Percentiles rank a stretch among this genome's conserved stretches.
Conservation (phyloP, 2,888 invertebrate species). For the Epinotia brunnichana region DNA sequence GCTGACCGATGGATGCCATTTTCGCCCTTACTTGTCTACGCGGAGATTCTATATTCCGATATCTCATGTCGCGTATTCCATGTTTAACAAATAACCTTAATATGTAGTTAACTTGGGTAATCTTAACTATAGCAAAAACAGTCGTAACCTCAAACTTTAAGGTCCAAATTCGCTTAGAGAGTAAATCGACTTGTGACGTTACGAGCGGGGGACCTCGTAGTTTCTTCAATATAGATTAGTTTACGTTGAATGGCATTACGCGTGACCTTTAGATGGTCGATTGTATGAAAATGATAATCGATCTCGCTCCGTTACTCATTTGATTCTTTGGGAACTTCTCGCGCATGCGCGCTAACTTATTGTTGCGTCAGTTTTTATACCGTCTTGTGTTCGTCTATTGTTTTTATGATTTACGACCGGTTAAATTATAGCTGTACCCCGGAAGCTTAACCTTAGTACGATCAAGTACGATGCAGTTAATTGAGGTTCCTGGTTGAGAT, state of each 20-base stretch:
- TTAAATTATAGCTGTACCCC: conserved; percentile 42
- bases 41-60: conserved; percentile 67
- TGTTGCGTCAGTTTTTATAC: conserved; percentile 50
- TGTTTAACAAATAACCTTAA: conserved; percentile 69
- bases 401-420: conserved; percentile 49
- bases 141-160: conserved; percentile 50
- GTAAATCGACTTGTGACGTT: conserved; percentile 48
- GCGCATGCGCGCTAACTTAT: conserved; percentile 49
- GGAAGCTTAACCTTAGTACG: conserved; percentile 28
- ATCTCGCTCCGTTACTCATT: conserved; percentile 70
- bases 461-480: conserved; percentile 41
- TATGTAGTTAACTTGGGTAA: conserved; percentile 59
- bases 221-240: conserved; percentile 71
- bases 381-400: conserved; percentile 45
- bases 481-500: conserved; percentile 49
- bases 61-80: conserved; percentile 57
- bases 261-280: conserved; percentile 79
- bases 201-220: conserved; percentile 57
- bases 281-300: conserved; percentile 82
- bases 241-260: conserved; percentile 77
- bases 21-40: conserved; percentile 62
- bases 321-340: conserved; percentile 68
- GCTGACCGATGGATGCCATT: conserved; percentile 55
- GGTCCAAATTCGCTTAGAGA: conserved; percentile 47
- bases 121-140: conserved; percentile 49